Evolutionary conservation across 1,140 invertebrate genomes (phyloP), one percentile per base, ranked within the genome.

Genomic region (Neomicropteryx cornuta): DNA sequence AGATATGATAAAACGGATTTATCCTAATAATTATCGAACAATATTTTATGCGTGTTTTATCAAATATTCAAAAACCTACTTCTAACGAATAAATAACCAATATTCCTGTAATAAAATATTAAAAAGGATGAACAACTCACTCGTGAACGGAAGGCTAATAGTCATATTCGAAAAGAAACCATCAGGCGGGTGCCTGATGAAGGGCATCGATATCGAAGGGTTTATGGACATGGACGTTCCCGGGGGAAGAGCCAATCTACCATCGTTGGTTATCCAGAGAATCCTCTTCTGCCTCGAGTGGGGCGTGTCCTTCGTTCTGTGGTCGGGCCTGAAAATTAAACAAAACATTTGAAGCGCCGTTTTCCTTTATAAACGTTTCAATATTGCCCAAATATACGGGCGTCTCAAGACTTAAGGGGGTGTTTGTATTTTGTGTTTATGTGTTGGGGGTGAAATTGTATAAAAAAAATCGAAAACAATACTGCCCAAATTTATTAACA

Each of bases 101-200:
- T 31, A 27, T 36, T 13, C 36, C n/a, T 18, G 0, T 11, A 30
- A 3, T 33, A 18, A 30, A 31, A 23, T 32, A 3, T 29, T 13
- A 20, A 22, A 39, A 21, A 21, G 14, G 22, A 35, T 34, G 24
- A 6, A 14, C 16, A 20, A 77, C 81, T 79, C 63, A 89, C 85
- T 86, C 50, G 83, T 83, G 55, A 89, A 83, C n/a, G 86, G 86
- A 43, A 88, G 73, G 62, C 82, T 87, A 50, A 88, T 76, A 18
- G 83, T 81, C 66, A 89, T 72, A 52, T 88, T 88, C 36, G 83
- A 86, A 41, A 85, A 73, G 56, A 88, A 88, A 31, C 85, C 86
- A 50, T 82, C 76, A 1, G 83, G 84, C 16, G 83, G 84, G 68
- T 88, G 81, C 37, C 85, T 69, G 0, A 87, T 81, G 50, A 89